A percentile compares a stretch with the other conserved stretches of the same genome.
phyloP scores from a whole-genome alignment of 2,113 vertebrate genomes.

The Butastur rufipennis region DNA sequence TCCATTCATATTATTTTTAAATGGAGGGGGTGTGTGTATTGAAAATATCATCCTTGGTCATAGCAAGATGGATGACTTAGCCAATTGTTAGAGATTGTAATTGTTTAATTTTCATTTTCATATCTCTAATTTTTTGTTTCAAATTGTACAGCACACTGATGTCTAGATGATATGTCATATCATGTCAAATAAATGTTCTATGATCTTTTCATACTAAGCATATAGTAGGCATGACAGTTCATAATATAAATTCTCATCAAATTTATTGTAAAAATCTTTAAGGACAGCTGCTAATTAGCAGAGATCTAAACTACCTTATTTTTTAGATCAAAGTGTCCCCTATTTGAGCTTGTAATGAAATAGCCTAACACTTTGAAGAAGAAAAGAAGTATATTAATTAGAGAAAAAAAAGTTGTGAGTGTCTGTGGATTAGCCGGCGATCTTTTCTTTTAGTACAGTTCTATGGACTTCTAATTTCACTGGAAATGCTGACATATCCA shows the following conservation, averaged over 20 bases:
- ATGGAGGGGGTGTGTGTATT: neutral
- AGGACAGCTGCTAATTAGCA: conserved; percentile 51
- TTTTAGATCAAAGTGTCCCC: conserved; percentile 42
- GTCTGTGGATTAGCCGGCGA: neutral
- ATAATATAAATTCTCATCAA: neutral
- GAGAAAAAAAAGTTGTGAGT: neutral
- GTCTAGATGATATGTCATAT: neutral
- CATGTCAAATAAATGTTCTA: neutral
- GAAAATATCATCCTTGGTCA: neutral
- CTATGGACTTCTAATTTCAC: neutral
- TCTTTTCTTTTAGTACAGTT: neutral
- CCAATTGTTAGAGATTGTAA: neutral
- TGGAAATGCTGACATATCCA: neutral
- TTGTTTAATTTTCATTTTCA: neutral
- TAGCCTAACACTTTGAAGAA: conserved; percentile 35
- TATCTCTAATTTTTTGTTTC: neutral
- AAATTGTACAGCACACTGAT: neutral
- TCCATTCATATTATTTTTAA: neutral
- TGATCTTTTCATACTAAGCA: neutral
- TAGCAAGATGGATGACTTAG: neutral
- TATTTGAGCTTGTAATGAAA: conserved; percentile 17
- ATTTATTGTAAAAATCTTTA: neutral
- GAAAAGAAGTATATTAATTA: conserved; percentile 22
- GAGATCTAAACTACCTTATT: conserved; percentile 3
- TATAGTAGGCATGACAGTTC: neutral